A percentile compares a stretch with the other conserved stretches of the same genome.
These are phyloP conservation scores for Thera britannica DNA, from an alignment of 2,888 invertebrate genomes.

Conservation along the genomic window DNA sequence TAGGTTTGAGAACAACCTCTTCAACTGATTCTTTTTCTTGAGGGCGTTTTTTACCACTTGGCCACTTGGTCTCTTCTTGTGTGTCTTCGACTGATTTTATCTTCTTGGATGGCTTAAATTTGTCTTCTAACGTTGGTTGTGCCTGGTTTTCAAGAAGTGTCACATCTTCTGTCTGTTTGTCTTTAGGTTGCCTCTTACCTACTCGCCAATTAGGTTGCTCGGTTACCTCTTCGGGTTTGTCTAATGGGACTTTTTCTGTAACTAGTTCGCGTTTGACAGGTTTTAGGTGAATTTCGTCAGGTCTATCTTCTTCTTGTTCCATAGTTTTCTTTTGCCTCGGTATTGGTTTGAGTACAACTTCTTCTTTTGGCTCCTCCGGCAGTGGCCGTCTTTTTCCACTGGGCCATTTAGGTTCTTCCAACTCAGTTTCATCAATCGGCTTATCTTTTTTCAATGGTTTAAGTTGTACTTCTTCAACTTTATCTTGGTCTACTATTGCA, in stretches of 20 bases:
- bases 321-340: not conserved
- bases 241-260: not conserved
- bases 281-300: not conserved
- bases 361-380: constrained; percentile 13
- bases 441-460: constrained; percentile 5
- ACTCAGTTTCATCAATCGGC: not conserved
- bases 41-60: too few relatives aligned
- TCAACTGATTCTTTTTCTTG: too few relatives aligned
- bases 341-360: not conserved
- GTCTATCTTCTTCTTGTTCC: not conserved
- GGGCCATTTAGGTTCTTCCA: constrained; percentile 12
- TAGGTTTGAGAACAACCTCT: too few relatives aligned
- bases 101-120: too few relatives aligned
- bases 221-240: not conserved
- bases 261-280: not conserved
- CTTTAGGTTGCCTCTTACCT: not conserved
- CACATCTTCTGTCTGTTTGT: not conserved
- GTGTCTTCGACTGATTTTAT: too few relatives aligned
- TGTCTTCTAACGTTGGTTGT: not conserved
- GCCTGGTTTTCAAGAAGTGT: not conserved
- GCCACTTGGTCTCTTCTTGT: too few relatives aligned
- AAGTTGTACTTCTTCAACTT: constrained; percentile 7
- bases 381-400: constrained; percentile 13
- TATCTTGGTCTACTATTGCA: not conserved
- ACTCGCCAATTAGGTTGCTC: not conserved